phyloP scores from a whole-genome alignment of 2,888 invertebrate species.

The Limnephilus lunatus region DNA sequence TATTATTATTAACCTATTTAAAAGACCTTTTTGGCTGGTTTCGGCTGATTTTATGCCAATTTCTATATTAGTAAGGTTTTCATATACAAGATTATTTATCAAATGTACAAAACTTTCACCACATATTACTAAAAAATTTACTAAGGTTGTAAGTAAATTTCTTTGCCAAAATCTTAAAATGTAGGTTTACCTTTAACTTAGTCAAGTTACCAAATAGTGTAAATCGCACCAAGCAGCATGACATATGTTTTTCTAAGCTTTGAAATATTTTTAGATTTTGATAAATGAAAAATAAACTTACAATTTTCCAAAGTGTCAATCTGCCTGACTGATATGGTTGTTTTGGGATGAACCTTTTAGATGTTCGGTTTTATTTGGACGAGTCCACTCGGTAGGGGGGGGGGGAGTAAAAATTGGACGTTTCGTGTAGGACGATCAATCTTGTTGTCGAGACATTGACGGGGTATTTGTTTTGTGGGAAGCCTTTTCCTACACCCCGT shows the following conservation, averaged over 20 bases:
- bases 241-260: not conserved
- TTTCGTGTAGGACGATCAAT: slow-evolving; percentile 60
- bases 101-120: too few relatives aligned
- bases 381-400: slow-evolving; percentile 52
- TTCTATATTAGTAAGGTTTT: too few relatives aligned
- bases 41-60: too few relatives aligned
- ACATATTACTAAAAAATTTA: too few relatives aligned
- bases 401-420: slow-evolving; percentile 59
- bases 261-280: not conserved
- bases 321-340: slow-evolving; percentile 31
- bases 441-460: slow-evolving; percentile 64
- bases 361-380: slow-evolving; percentile 42
- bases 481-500: not conserved
- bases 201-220: not conserved
- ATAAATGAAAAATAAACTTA: not conserved
- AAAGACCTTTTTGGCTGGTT: too few relatives aligned
- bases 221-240: not conserved
- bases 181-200: too few relatives aligned
- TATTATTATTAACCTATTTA: too few relatives aligned
- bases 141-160: too few relatives aligned
- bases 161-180: too few relatives aligned
- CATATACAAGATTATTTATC: too few relatives aligned
- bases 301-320: slow-evolving; percentile 28
- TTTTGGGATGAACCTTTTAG: slow-evolving; percentile 14
- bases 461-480: slow-evolving; percentile 51